A percentile compares a stretch with the other conserved stretches of the same genome.
These are phyloP conservation scores for Athene cunicularia DNA, from an alignment of 2,113 vertebrate species.

Conservation along the genomic window DNA sequence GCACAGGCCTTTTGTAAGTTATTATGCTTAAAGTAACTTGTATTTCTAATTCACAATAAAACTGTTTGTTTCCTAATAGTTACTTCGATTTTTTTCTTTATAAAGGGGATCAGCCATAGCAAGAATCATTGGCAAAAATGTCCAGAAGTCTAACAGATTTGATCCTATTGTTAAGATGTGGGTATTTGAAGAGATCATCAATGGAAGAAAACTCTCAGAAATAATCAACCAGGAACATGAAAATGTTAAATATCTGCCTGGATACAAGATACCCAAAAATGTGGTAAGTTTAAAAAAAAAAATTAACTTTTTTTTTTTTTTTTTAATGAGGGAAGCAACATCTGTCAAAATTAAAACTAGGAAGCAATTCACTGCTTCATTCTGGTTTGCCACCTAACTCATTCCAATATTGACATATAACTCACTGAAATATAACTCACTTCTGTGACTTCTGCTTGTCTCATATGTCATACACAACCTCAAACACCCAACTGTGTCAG, in stretches of 20 bases:
- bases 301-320: too few relatives aligned
- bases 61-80: neutral
- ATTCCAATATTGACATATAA: neutral
- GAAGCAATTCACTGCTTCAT: neutral
- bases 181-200: slow-evolving; percentile 84
- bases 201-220: slow-evolving; percentile 79
- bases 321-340: neutral
- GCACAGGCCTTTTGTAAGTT: neutral
- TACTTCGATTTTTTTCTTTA: neutral
- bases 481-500: neutral
- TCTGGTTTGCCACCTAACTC: neutral
- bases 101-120: slow-evolving; percentile 83
- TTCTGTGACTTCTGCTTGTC: neutral
- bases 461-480: accelerated
- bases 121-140: slow-evolving; percentile 84
- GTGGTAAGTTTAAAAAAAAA: slow-evolving; percentile 70
- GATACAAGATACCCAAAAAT: slow-evolving; percentile 82
- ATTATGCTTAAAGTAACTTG: neutral
- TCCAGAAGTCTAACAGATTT: slow-evolving; percentile 77
- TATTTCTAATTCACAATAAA: neutral
- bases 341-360: neutral
- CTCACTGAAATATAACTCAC: neutral
- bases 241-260: slow-evolving; percentile 85
- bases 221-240: slow-evolving; percentile 86
- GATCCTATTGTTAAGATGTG: slow-evolving; percentile 84